Evolutionary conservation across 2,797 vertebrate species (phyloP).

Genomic region (Leucoraja ocellata): DNA sequence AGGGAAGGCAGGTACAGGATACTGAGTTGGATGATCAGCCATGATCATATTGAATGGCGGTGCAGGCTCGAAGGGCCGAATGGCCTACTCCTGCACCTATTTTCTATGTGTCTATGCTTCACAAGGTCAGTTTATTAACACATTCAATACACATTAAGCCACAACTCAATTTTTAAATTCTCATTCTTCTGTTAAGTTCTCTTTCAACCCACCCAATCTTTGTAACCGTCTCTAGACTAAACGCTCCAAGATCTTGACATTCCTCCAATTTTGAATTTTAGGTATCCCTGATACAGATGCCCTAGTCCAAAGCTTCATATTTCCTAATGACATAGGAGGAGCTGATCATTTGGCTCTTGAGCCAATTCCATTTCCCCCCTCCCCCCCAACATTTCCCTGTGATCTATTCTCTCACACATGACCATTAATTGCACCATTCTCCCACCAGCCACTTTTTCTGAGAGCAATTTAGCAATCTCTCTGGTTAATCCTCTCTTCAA

Average conservation of each 20-base stretch:
- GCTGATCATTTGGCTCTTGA: no score
- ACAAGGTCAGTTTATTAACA: not conserved
- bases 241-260: not conserved
- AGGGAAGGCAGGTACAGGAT: no score
- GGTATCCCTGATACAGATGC: not conserved
- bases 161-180: not conserved
- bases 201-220: not conserved
- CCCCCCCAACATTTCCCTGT: not conserved
- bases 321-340: no score
- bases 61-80: no score
- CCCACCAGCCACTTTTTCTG: no score
- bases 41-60: no score
- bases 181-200: not conserved
- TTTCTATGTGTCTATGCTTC: not conserved
- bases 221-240: not conserved
- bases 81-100: no score
- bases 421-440: no score
- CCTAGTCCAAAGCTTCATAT: no score
- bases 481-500: not conserved
- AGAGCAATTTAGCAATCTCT: no score
- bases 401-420: no score
- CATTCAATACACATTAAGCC: not conserved
- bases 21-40: no score
- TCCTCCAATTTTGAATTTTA: not conserved
- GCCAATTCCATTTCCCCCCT: not conserved